phyloP scores from a whole-genome alignment of 2,888 invertebrate species.

The Tryphoninae sp. region DNA sequence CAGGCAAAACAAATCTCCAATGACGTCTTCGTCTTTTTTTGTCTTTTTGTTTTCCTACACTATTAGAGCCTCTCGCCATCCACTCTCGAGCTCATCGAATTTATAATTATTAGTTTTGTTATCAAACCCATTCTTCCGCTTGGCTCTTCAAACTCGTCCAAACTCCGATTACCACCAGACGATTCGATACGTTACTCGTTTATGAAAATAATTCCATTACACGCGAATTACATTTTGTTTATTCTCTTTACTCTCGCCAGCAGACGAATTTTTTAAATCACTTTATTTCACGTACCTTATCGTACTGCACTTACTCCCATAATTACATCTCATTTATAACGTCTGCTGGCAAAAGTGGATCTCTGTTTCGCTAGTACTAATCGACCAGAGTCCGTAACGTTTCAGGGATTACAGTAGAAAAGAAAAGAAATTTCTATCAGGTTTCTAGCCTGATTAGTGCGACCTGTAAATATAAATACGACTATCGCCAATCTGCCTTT shows the following conservation, averaged over 20 bases:
- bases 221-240: background rate
- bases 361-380: background rate
- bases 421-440: constrained; percentile 3
- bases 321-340: constrained; percentile 27
- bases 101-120: background rate
- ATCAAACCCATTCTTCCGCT: constrained; percentile 17
- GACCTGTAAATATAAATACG: constrained; percentile 15
- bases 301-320: constrained; percentile 8
- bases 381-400: background rate
- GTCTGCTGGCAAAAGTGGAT: constrained; percentile 5
- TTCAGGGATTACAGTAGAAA: constrained; percentile 8
- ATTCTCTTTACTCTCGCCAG: background rate
- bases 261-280: constrained; percentile 8
- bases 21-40: background rate
- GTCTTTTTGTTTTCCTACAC: constrained; percentile 25
- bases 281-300: constrained; percentile 23
- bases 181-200: background rate
- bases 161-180: background rate
- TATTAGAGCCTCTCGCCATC: constrained; percentile 18
- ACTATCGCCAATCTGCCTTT: background rate
- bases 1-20: constrained; percentile 42
- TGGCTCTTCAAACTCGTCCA: background rate
- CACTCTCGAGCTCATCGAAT: background rate
- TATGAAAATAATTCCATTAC: constrained; percentile 40
- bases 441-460: constrained; percentile 34